Conservation (phyloP, 2,888 invertebrate genomes). For the Drosophila fulvimacula region DNA sequence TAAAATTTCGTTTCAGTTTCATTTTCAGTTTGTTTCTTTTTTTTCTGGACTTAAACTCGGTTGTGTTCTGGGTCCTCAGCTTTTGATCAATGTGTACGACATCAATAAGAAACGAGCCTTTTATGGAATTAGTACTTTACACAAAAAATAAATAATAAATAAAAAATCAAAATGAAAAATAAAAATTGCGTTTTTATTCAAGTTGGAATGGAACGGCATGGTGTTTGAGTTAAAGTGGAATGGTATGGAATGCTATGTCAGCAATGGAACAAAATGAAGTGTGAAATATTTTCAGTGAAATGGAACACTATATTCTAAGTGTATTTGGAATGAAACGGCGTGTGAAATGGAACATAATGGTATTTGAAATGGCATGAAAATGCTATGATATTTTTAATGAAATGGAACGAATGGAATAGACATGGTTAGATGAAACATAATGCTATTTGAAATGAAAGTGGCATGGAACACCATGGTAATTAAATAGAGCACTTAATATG, state of each 20-base stretch:
- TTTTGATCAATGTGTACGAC: constrained; percentile 33
- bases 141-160: constrained; percentile 22
- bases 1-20: not conserved
- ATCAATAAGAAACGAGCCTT: constrained; percentile 53
- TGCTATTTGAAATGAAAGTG: not conserved
- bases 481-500: too few relatives aligned
- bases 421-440: too few relatives aligned
- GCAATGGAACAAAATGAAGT: not conserved
- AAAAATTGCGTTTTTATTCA: not conserved
- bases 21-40: not conserved
- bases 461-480: too few relatives aligned
- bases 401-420: not conserved
- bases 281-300: not conserved
- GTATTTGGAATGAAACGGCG: not conserved
- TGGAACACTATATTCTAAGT: not conserved
- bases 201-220: not conserved
- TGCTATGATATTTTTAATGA: not conserved
- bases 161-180: not conserved
- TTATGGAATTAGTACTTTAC: constrained; percentile 65
- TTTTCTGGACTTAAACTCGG: constrained; percentile 1
- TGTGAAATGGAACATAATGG: not conserved
- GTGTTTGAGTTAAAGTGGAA: not conserved
- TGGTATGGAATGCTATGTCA: not conserved
- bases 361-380: not conserved
- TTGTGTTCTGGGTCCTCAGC: constrained; percentile 48